A percentile compares a stretch with the other conserved stretches of the same genome.
phyloP scores from a whole-genome alignment of 1,140 invertebrate species.

The Tetramorium parvispinum region DNA sequence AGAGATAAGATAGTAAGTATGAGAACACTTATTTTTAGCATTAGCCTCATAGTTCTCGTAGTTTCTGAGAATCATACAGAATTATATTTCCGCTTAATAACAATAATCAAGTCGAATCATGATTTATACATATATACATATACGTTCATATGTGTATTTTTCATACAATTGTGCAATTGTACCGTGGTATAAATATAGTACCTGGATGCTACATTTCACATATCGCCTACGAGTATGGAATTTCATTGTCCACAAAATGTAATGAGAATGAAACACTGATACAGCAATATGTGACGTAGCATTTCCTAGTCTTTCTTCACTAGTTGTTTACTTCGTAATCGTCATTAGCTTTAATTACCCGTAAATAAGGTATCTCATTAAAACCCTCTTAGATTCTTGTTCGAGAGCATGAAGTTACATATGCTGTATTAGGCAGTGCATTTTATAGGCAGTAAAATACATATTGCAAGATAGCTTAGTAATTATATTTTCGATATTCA shows the following conservation, averaged over 20 bases:
- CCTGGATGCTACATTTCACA: constrained; percentile 38
- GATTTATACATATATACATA: constrained; percentile 72
- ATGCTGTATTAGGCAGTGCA: constrained; percentile 8
- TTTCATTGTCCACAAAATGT: constrained; percentile 14
- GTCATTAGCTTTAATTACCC: constrained; percentile 12
- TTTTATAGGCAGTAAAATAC: neutral
- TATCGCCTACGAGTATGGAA: constrained; percentile 27
- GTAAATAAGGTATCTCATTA: neutral
- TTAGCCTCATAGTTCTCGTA: constrained; percentile 42
- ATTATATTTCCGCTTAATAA: constrained; percentile 71
- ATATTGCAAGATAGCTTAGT: constrained; percentile 26
- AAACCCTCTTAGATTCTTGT: neutral
- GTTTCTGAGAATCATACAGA: constrained; percentile 33
- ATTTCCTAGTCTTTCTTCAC: constrained; percentile 38
- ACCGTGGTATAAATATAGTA: constrained; percentile 59
- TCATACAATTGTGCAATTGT: constrained; percentile 70
- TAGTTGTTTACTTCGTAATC: constrained; percentile 2
- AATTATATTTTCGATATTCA: constrained; percentile 31
- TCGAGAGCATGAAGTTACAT: neutral
- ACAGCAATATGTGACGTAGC: constrained; percentile 27
- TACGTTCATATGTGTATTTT: constrained; percentile 75
- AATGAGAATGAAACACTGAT: neutral
- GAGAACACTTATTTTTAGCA: constrained; percentile 63
- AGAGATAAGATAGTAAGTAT: constrained; percentile 42
- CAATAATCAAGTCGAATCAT: constrained; percentile 64